Evolutionary conservation across 1,140 invertebrate genomes (phyloP).

Genomic region (Andricus grossulariae): DNA sequence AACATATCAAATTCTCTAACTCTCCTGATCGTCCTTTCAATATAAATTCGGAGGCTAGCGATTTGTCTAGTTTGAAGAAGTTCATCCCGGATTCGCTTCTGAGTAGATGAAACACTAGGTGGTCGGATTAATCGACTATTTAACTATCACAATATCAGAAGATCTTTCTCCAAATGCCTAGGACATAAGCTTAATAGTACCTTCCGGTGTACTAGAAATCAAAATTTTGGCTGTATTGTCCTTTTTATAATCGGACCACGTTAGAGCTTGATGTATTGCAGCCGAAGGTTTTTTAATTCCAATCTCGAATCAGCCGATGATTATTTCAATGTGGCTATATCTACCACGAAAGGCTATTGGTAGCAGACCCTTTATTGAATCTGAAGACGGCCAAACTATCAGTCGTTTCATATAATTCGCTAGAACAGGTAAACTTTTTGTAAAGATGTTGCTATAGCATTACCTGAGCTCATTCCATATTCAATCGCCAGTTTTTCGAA

Average conservation of each 20-base stretch:
- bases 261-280: too few relatives aligned
- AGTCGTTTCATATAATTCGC: slow-evolving; percentile 42
- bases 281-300: slow-evolving; percentile 59
- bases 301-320: slow-evolving; percentile 60
- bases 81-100: slow-evolving; percentile 63
- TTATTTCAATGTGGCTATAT: slow-evolving; percentile 48
- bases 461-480: slow-evolving; percentile 20
- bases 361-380: too few relatives aligned
- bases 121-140: slow-evolving; percentile 62
- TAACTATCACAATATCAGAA: slow-evolving; percentile 61
- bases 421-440: slow-evolving; percentile 29
- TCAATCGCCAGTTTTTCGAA: too few relatives aligned
- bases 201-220: slow-evolving; percentile 69
- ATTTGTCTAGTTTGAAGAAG: slow-evolving; percentile 70
- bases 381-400: slow-evolving; percentile 33
- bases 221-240: slow-evolving; percentile 69
- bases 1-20: slow-evolving; percentile 66
- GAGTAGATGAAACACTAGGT: slow-evolving; percentile 53
- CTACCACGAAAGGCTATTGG: slow-evolving; percentile 44
- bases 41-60: slow-evolving; percentile 68
- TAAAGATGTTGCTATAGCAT: slow-evolving; percentile 21
- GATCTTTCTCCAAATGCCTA: slow-evolving; percentile 66
- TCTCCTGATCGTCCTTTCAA: too few relatives aligned
- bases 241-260: slow-evolving; percentile 58
- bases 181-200: slow-evolving; percentile 70